Percentiles rank a stretch among this genome's conserved stretches.
These are phyloP conservation scores for Trematomus bernacchii DNA, from an alignment of 2,797 vertebrate species.

Conservation along the genomic window DNA sequence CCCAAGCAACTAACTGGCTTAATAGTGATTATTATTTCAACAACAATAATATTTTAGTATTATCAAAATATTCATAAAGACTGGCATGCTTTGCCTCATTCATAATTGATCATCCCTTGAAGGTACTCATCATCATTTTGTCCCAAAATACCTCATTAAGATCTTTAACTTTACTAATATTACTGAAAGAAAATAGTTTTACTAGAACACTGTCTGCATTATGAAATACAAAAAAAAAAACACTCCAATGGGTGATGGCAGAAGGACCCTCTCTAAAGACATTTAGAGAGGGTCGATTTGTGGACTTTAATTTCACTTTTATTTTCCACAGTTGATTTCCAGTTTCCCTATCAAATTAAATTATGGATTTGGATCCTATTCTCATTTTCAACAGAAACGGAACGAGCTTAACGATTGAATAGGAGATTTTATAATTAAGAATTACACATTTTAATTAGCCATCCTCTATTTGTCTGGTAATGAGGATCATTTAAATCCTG, in stretches of 20 bases:
- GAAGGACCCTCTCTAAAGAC: neutral
- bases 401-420: neutral
- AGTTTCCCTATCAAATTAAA: neutral
- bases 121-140: slow-evolving; percentile 9
- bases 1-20: neutral
- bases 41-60: slow-evolving; percentile 11
- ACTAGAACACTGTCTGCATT: slow-evolving; percentile 3
- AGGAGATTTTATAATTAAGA: slow-evolving; percentile 28
- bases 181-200: slow-evolving; percentile 17
- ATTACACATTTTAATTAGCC: slow-evolving; percentile 17
- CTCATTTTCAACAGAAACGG: slow-evolving; percentile 10
- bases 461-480: slow-evolving; percentile 20
- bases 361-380: neutral
- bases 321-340: slow-evolving; percentile 1
- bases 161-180: slow-evolving; percentile 20
- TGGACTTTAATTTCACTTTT: neutral
- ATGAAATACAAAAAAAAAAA: neutral
- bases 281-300: neutral
- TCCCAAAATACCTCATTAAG: slow-evolving; percentile 45
- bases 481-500: slow-evolving; percentile 22
- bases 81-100: neutral
- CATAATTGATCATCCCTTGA: slow-evolving; percentile 17
- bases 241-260: neutral
- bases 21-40: neutral
- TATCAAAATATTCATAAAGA: slow-evolving; percentile 29